Evolutionary conservation across 53 echinoderm and acorn worm species (phyloP).

Genomic region (Stichopus horrens): DNA sequence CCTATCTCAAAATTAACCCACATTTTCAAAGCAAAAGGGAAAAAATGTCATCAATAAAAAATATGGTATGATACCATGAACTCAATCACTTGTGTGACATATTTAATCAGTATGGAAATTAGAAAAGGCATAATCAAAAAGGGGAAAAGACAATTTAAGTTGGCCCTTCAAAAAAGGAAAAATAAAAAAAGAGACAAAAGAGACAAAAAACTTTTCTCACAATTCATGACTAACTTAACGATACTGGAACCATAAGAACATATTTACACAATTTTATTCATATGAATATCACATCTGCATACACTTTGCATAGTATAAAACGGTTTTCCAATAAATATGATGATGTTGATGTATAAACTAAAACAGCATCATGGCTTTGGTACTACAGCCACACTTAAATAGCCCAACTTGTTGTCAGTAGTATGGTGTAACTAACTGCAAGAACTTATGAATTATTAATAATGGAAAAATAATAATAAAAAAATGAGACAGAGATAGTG

Average conservation of each 20-base stretch:
- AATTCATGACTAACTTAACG: not conserved
- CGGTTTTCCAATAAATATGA: slow-evolving; percentile 30
- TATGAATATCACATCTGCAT: slow-evolving; percentile 46
- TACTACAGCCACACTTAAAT: too few species aligned
- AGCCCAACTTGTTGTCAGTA: too few species aligned
- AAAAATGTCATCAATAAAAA: too few species aligned
- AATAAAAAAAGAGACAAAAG: not conserved
- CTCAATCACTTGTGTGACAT: not conserved
- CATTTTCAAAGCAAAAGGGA: too few species aligned
- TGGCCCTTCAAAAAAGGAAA: not conserved
- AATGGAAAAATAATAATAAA: not conserved
- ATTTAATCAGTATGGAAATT: slow-evolving; percentile 16
- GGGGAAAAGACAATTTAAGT: too few species aligned
- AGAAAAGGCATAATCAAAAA: not conserved
- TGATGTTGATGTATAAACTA: not conserved
- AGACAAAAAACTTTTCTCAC: not conserved
- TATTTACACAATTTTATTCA: slow-evolving; percentile 30
- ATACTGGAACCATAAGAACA: not conserved
- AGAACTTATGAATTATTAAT: too few species aligned
- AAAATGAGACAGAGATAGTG: not conserved
- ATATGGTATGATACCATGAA: too few species aligned
- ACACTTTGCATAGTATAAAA: slow-evolving; percentile 45
- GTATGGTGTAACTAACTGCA: too few species aligned
- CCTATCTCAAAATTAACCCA: too few species aligned
- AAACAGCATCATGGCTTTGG: not conserved